These are phyloP conservation scores for Nephrotoma flavescens DNA, from an alignment of 2,888 invertebrate species.

Conservation along the genomic window DNA sequence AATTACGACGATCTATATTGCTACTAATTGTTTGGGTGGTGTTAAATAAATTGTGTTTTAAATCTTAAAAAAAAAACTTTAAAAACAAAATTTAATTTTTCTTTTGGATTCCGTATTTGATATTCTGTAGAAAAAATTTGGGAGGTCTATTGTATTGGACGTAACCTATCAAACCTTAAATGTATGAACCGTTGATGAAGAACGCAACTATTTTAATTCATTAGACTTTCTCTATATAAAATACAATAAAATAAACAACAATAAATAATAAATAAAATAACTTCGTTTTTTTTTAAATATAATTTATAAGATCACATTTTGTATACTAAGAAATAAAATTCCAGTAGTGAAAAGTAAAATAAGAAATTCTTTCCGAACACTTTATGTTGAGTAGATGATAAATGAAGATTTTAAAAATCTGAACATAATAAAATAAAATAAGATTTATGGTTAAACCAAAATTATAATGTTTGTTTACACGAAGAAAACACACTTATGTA, in stretches of 20 bases:
- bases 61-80: too few species aligned
- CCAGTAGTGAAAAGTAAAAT: not conserved
- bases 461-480: not conserved
- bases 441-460: not conserved
- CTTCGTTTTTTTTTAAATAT: not conserved
- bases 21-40: too few species aligned
- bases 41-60: too few species aligned
- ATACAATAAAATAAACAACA: not conserved
- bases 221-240: not conserved
- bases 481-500: not conserved
- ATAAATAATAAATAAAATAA: not conserved
- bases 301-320: not conserved
- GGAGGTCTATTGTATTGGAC: not conserved
- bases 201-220: not conserved
- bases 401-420: not conserved
- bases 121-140: not conserved
- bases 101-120: not conserved
- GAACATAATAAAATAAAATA: not conserved
- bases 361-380: not conserved
- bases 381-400: not conserved
- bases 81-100: not conserved
- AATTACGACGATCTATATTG: too few species aligned
- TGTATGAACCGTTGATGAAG: not conserved
- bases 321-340: not conserved
- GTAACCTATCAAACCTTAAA: not conserved